Percentiles rank a stretch among this genome's conserved stretches.
Conservation (phyloP, 2,797 vertebrate genomes). For the Crenuchus spilurus region DNA sequence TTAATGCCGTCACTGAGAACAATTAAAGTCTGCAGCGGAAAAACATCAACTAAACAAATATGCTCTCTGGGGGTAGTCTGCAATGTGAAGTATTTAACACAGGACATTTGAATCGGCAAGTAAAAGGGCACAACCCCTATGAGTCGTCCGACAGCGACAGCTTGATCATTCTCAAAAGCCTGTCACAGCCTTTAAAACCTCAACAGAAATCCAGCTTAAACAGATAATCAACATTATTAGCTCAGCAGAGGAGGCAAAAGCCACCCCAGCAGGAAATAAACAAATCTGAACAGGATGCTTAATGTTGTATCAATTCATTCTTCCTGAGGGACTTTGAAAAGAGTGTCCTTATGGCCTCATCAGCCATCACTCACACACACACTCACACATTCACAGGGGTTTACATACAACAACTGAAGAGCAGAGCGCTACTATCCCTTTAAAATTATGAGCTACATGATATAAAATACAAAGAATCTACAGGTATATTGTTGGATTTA, state of each 20-base stretch:
- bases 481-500: too few species aligned
- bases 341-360: not conserved
- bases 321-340: slow-evolving; percentile 30
- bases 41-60: not conserved
- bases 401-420: not conserved
- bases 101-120: not conserved
- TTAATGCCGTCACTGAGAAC: not conserved
- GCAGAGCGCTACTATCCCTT: slow-evolving; percentile 48
- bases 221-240: not conserved
- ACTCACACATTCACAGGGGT: not conserved
- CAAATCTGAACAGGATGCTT: slow-evolving; percentile 30
- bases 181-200: not conserved
- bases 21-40: not conserved
- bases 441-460: slow-evolving; percentile 25
- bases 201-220: not conserved
- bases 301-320: slow-evolving; percentile 19
- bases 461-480: not conserved
- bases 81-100: not conserved
- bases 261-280: slow-evolving; percentile 31
- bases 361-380: not conserved
- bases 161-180: not conserved
- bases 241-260: not conserved
- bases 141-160: not conserved
- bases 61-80: not conserved
- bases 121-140: not conserved